Base-by-base conservation (phyloP, 2,888 invertebrate genomes). In the Scaptomyza polygonia region DNA sequence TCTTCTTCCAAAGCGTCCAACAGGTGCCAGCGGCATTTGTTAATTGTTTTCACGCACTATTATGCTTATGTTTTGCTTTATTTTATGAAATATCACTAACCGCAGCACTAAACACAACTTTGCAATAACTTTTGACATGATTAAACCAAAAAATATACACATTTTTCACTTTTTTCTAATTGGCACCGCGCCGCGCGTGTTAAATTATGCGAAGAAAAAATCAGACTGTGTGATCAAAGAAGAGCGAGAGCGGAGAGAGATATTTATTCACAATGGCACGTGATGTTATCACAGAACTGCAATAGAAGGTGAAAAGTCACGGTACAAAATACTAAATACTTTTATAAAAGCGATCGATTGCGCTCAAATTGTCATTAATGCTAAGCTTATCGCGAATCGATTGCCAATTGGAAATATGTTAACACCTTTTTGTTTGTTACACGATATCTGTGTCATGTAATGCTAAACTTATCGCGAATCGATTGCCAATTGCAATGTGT, bases 161-260 rank as follows among this genome's bases (percentile, higher is more conserved):
- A 5, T 14, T 7, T 36, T 36, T 36, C 34, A 36, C 34, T 14
- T 14, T 36, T 36, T 36, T 0, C 34, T 7, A 36, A 36, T 36
- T 36, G 34, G 36, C 36, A 39, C 36, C n/a, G 8, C 3, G 16
- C 7, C 8, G 36, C 36, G 16, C 36, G 36, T 39, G 36, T 3
- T 16, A 21, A 21, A 21, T 16, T 45, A 9, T 8, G 30, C 30
- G 30, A 30, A 30, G 30, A 30, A 7, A 14, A 9, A 27, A 8
- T 5, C 5, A 9, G 25, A 16, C 16, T 9, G 29, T 58, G 43
- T 21, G 45, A 27, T 40, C 67, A 7, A 9, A 40, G 32, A 12
- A 36, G 3, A 7, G 36, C 8, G 14, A 14, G 36, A 36, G n/a
- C n/a, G n/a, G 45, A 34, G 9, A 18, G n/a, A 45, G 51, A 18